phyloP scores from a whole-genome alignment of 2,797 vertebrate species.

The Urophycis tenuis region DNA sequence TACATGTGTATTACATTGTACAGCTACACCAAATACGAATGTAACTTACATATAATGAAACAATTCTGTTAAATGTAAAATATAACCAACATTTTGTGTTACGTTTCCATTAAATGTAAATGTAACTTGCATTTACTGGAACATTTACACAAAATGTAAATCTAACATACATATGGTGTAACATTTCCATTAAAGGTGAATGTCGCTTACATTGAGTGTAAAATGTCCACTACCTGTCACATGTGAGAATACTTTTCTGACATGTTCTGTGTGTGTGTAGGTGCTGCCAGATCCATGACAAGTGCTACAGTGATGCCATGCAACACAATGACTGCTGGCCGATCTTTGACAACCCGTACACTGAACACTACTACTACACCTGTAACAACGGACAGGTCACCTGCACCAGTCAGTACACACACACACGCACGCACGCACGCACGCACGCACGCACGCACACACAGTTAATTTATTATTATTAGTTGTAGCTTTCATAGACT shows the following conservation, averaged over 20 bases:
- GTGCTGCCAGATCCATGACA: slow-evolving; percentile 67
- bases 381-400: slow-evolving; percentile 58
- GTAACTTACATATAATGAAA: background rate
- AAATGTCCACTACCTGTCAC: background rate
- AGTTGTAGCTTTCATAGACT: background rate
- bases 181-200: background rate
- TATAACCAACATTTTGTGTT: background rate
- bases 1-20: background rate
- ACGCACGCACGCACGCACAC: background rate
- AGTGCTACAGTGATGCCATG: slow-evolving; percentile 57
- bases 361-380: slow-evolving; percentile 55
- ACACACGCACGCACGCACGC: background rate
- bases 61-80: background rate
- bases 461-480: background rate
- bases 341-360: slow-evolving; percentile 69
- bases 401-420: slow-evolving; percentile 58
- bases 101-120: background rate
- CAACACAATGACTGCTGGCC: slow-evolving; percentile 59
- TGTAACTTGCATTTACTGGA: background rate
- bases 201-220: background rate
- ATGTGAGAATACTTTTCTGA: background rate
- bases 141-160: background rate
- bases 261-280: slow-evolving; percentile 28
- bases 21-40: background rate
- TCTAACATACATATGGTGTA: too few species aligned